Conservation (phyloP, 2,113 vertebrate genomes). For the Mirounga angustirostris region DNA sequence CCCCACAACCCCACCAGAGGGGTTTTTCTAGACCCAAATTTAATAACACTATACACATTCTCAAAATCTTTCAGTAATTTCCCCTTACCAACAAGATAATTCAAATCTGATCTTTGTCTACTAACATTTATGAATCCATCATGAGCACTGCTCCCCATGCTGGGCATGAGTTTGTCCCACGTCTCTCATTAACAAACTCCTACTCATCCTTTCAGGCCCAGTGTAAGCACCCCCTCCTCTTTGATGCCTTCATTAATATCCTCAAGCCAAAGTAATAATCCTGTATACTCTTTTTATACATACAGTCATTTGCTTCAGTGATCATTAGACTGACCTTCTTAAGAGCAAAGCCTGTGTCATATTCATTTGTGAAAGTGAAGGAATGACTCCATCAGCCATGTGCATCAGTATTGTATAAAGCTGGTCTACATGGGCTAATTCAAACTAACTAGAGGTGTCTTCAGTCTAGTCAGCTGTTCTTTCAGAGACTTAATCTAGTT, state of each 20-base stretch:
- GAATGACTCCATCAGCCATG: neutral
- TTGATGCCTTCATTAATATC: neutral
- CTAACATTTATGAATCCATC: neutral
- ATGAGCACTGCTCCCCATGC: neutral
- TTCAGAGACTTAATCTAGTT: neutral
- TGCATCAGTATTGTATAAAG: neutral
- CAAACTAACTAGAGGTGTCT: neutral
- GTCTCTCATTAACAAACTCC: neutral
- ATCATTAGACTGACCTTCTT: neutral
- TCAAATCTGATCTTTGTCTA: neutral
- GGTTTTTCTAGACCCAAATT: neutral
- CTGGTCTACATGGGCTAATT: neutral
- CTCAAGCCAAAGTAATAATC: neutral
- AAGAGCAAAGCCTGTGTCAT: neutral
- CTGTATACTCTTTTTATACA: neutral
- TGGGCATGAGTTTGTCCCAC: neutral
- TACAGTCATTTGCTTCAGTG: neutral
- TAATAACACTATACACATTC: neutral
- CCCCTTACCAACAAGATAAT: neutral
- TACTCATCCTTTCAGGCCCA: neutral
- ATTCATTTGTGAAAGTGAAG: slow-evolving; percentile 4
- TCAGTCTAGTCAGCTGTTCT: neutral
- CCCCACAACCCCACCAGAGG: neutral
- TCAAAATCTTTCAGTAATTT: neutral
- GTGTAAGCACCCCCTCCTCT: neutral